These are phyloP conservation scores for Dromiciops gliroides DNA, from an alignment of 2,113 vertebrate species.

Conservation along the genomic window DNA sequence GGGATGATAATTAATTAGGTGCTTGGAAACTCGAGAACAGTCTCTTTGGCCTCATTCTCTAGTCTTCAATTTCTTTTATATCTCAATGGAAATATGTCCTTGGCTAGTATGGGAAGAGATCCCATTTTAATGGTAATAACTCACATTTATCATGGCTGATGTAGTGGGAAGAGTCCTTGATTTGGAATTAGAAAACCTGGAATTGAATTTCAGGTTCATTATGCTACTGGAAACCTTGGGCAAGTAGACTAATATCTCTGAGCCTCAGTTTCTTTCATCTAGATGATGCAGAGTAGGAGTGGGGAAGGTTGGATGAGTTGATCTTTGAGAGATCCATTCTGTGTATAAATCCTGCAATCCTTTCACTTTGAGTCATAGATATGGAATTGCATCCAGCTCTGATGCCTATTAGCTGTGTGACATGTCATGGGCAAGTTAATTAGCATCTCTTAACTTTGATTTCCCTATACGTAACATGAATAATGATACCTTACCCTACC, in stretches of 20 bases:
- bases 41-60: background rate
- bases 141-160: background rate
- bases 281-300: background rate
- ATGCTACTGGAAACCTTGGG: background rate
- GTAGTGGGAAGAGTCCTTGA: background rate
- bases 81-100: background rate
- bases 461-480: background rate
- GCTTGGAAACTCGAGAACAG: background rate
- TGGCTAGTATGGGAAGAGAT: background rate
- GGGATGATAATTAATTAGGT: background rate
- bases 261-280: background rate
- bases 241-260: background rate
- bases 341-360: background rate
- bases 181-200: background rate
- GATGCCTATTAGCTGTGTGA: background rate
- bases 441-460: background rate
- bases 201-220: background rate
- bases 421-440: background rate
- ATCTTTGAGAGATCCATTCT: background rate
- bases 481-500: background rate
- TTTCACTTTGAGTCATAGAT: background rate
- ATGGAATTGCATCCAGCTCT: background rate
- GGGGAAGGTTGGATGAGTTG: background rate
- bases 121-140: background rate
- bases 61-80: background rate